phyloP scores from a whole-genome alignment of 2,888 invertebrate genomes.

The Hirtodrosophila confusa region DNA sequence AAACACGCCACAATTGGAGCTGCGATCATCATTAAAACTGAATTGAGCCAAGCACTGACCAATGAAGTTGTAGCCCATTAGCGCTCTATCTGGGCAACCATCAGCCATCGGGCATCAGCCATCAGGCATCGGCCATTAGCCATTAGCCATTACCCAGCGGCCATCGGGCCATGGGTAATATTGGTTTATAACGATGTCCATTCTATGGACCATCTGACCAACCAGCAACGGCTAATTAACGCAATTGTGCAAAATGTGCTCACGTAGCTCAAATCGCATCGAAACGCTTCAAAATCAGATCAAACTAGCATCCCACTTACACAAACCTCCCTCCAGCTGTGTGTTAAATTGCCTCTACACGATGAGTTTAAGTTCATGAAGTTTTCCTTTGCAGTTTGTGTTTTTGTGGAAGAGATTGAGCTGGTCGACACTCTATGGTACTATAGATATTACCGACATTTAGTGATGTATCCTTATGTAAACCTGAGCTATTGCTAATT shows the following conservation, averaged over 20 bases:
- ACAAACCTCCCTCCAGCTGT: background rate
- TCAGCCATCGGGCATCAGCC: conserved; percentile 21
- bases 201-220: background rate
- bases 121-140: conserved; percentile 5
- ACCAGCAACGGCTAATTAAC: conserved; percentile 56
- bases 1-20: conserved; percentile 66
- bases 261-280: conserved; percentile 56
- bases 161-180: conserved; percentile 1
- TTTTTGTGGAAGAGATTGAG: too few species aligned
- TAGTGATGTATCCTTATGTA: too few species aligned
- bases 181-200: too few species aligned
- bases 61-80: conserved; percentile 77
- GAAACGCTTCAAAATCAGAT: conserved; percentile 42
- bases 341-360: too few species aligned
- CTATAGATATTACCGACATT: too few species aligned
- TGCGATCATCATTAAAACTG: conserved; percentile 69
- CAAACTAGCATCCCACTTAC: conserved; percentile 15
- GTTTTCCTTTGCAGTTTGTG: too few species aligned
- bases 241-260: conserved; percentile 63
- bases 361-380: too few species aligned
- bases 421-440: too few species aligned
- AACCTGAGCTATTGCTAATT: too few species aligned
- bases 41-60: conserved; percentile 49
- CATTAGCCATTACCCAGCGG: background rate
- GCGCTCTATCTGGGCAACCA: conserved; percentile 43